Conservation (phyloP, 2,797 vertebrate species). For the Lepus oiostolus region DNA sequence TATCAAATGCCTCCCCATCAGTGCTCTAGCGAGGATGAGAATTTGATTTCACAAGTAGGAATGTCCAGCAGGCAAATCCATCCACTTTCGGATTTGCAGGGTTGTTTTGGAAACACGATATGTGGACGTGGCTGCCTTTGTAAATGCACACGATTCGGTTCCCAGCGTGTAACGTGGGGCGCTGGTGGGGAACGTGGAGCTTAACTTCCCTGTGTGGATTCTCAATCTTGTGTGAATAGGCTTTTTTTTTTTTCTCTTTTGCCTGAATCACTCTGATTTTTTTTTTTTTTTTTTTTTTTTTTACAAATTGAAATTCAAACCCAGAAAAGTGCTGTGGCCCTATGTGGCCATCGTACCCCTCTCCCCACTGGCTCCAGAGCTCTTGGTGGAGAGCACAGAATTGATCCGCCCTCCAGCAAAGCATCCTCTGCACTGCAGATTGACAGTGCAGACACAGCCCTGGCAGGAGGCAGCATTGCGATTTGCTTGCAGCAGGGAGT, state of each 20-base stretch:
- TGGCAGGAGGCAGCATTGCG: neutral
- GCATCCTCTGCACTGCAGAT: neutral
- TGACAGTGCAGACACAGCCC: rapidly evolving
- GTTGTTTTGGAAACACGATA: slow-evolving; percentile 41
- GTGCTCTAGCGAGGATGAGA: neutral
- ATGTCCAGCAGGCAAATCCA: neutral
- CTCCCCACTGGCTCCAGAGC: neutral
- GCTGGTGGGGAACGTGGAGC: neutral
- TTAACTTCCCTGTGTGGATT: neutral
- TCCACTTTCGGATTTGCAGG: neutral
- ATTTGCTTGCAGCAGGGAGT: neutral
- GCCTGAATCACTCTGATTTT: neutral
- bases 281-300: neutral
- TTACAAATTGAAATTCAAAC: neutral
- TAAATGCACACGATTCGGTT: neutral
- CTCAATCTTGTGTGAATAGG: neutral
- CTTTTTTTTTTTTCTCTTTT: neutral
- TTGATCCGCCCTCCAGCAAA: neutral
- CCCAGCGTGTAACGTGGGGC: neutral
- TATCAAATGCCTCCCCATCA: slow-evolving; percentile 53
- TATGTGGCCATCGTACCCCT: neutral
- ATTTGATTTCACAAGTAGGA: slow-evolving; percentile 70
- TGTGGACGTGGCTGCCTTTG: slow-evolving; percentile 22
- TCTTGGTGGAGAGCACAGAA: neutral
- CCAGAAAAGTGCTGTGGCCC: neutral